Evolutionary conservation across 2,888 invertebrate genomes (phyloP).

Genomic region (Amblyjoppa proteus): DNA sequence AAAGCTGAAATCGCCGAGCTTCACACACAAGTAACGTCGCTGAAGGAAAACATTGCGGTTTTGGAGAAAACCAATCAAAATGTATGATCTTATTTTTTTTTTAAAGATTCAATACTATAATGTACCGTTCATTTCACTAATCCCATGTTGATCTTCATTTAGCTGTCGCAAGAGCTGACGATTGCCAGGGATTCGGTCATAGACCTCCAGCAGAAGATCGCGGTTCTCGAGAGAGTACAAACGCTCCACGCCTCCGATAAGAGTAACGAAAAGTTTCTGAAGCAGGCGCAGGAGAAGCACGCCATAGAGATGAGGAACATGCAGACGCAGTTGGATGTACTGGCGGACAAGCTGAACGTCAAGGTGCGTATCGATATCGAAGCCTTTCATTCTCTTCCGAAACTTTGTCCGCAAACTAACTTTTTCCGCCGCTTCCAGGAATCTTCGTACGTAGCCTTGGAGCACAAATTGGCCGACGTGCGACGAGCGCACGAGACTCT

Average conservation of each 20-base stretch:
- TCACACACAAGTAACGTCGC: constrained; percentile 76
- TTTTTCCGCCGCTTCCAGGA: constrained; percentile 74
- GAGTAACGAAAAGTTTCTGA: constrained; percentile 83
- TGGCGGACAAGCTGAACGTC: constrained; percentile 82
- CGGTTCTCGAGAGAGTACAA: constrained; percentile 79
- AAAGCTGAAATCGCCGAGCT: constrained; percentile 80
- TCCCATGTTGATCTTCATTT: constrained; percentile 21
- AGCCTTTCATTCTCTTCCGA: background rate
- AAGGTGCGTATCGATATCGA: constrained; percentile 74
- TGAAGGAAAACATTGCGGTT: constrained; percentile 78
- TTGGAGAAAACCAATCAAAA: constrained; percentile 80
- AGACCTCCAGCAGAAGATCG: constrained; percentile 81
- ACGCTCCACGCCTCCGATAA: constrained; percentile 79
- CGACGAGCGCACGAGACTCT: constrained; percentile 88
- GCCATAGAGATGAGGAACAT: constrained; percentile 85
- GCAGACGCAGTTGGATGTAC: constrained; percentile 85
- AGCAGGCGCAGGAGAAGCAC: constrained; percentile 85
- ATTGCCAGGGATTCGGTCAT: constrained; percentile 77
- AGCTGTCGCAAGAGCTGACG: constrained; percentile 79
- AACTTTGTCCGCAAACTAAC: background rate
- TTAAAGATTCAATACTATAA: background rate
- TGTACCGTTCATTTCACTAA: background rate
- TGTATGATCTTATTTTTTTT: constrained; percentile 70
- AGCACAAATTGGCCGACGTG: constrained; percentile 84
- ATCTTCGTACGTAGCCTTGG: constrained; percentile 76